phyloP scores from a whole-genome alignment of 2,113 vertebrate genomes.

The Dermatemys mawii region DNA sequence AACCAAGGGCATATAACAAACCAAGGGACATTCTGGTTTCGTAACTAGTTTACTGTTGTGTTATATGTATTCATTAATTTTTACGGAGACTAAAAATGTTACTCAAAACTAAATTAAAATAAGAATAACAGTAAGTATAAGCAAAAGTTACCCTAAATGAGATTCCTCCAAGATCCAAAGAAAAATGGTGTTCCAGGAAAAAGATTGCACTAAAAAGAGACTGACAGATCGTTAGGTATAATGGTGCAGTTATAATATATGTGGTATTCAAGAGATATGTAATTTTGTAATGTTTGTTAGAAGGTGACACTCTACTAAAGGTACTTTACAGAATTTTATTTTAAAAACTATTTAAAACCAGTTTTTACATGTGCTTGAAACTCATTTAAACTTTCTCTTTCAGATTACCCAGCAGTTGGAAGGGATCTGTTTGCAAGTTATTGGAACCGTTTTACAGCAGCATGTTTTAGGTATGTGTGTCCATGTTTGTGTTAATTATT shows the following conservation, averaged over 20 bases:
- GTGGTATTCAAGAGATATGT: neutral
- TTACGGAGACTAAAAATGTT: neutral
- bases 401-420: constrained; percentile 98
- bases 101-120: neutral
- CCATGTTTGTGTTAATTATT: neutral
- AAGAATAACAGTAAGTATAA: neutral
- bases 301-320: neutral
- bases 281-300: neutral
- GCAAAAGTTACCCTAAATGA: neutral
- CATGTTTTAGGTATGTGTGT: constrained; percentile 90
- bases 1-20: neutral
- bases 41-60: neutral
- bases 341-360: constrained; percentile 12
- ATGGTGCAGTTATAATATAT: neutral
- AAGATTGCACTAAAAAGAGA: fast-evolving
- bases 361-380: neutral
- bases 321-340: neutral
- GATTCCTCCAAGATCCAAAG: neutral
- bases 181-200: neutral
- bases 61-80: no score
- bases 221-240: neutral
- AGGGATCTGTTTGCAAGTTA: constrained; percentile 99
- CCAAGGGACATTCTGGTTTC: neutral
- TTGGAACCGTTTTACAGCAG: constrained; percentile 97
- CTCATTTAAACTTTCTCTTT: constrained; percentile 6